Base-by-base conservation (phyloP, 2,797 vertebrate species). In the Pseudopleuronectes americanus region DNA sequence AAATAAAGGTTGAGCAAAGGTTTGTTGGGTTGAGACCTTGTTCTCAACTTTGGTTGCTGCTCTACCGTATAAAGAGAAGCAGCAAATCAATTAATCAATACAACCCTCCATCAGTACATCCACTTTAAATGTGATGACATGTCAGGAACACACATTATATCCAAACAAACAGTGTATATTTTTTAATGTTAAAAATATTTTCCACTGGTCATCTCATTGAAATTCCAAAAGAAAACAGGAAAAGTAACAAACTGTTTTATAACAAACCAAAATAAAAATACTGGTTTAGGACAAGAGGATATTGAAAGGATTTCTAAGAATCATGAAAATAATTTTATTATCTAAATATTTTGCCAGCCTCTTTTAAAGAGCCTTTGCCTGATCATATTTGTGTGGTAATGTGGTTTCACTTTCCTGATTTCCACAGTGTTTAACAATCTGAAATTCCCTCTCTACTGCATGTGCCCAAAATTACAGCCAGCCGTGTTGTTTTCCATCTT, bases 401-500 rank as follows among this genome's bases (percentile, higher is more conserved):
- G 68, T 4, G 43, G 60, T 71, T 79, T 49, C 8, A 80, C 74
- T 80, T 80, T 78, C 24, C 64, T 66, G 41, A 83, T 77, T 74
- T 82, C 55, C 38, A 76, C 67, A 73, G 56, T 33, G 48, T 23
- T 71, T 31, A 70, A 52, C 41, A 68, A 73, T 84, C 28, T 57
- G 79, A 75, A 85, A 83, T 76, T 81, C 54, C 59, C 63, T 73
- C 65, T 80, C 58, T 81, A 71, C 68, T 64, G 48, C 52, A 73
- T 78, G 64, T 76, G 57, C 74, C 75, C 59, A 80, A 83, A 84
- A 85, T 83, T 76, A 84, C 76, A 88, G 70, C 43, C 52, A 74
- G 66, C 66, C 68, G 8, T 83, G 82, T 83, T 86, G 78, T 12
- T 84, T 89, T 81, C 79, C 72, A 84, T 88, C 73, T 83, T 77